Evolutionary conservation across 2,888 invertebrate species (phyloP).

Genomic region (Drosophila lutescens): DNA sequence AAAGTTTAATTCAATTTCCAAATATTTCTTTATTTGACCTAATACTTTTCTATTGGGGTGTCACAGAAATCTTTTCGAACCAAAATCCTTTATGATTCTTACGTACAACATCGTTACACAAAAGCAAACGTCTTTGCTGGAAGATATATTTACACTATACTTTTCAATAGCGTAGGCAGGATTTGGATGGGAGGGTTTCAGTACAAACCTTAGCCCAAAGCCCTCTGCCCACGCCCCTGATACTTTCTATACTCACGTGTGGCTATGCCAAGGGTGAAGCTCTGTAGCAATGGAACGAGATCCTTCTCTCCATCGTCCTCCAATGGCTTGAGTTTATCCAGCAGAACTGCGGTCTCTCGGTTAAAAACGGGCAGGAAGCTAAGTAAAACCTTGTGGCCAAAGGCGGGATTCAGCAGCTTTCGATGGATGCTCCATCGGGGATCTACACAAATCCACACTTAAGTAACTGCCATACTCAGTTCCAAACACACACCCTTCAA

Average conservation of each 20-base stretch:
- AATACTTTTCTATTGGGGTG: neutral
- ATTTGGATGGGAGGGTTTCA: too few relatives aligned
- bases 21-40: neutral
- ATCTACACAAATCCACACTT: conserved; percentile 46
- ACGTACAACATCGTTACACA: too few relatives aligned
- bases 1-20: too few relatives aligned
- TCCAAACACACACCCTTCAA: conserved; percentile 59
- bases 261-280: conserved; percentile 75
- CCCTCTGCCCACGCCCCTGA: too few relatives aligned
- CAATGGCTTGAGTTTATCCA: conserved; percentile 56
- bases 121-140: too few relatives aligned
- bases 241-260: conserved; percentile 70
- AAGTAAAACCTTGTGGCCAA: conserved; percentile 77
- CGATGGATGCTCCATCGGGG: conserved; percentile 81
- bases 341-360: conserved; percentile 61
- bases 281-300: conserved; percentile 70
- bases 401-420: conserved; percentile 81
- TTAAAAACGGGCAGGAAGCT: conserved; percentile 82
- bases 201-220: too few relatives aligned
- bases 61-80: too few relatives aligned
- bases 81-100: too few relatives aligned
- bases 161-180: too few relatives aligned
- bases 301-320: conserved; percentile 62
- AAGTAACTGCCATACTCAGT: neutral
- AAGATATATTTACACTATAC: too few relatives aligned